A percentile compares a stretch with the other conserved stretches of the same genome.
Evolutionary conservation across 1,140 invertebrate species (phyloP).

Genomic region (Arctopsyche grandis): DNA sequence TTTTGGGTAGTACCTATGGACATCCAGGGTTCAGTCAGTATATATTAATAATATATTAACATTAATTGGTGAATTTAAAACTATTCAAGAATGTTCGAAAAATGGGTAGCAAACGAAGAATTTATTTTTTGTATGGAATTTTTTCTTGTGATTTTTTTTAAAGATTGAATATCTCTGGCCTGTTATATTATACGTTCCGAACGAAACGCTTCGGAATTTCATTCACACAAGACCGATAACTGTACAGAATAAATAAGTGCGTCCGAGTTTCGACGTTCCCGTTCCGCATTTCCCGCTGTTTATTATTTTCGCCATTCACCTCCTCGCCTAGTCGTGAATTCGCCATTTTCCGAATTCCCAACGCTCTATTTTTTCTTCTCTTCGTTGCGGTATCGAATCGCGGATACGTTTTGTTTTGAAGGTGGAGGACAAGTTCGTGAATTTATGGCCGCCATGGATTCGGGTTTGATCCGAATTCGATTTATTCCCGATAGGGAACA

Average conservation of each 20-base stretch:
- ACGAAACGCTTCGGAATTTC: neutral
- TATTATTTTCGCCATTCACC: conserved; percentile 43
- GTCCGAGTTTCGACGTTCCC: conserved; percentile 26
- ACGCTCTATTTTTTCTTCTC: neutral
- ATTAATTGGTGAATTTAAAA: too few relatives aligned
- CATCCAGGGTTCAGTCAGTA: too few relatives aligned
- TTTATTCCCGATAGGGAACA: conserved; percentile 6
- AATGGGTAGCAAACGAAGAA: too few relatives aligned
- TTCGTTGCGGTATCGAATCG: neutral
- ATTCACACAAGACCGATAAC: neutral
- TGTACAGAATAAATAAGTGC: neutral
- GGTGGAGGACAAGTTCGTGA: neutral
- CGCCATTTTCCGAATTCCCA: neutral
- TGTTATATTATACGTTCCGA: neutral
- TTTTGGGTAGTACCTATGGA: too few relatives aligned
- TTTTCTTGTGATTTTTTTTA: neutral
- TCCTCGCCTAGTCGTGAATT: neutral
- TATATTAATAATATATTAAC: too few relatives aligned
- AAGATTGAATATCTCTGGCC: neutral
- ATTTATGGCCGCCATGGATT: neutral
- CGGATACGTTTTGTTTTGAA: conserved; percentile 1
- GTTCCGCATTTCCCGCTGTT: conserved; percentile 51
- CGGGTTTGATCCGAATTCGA: neutral
- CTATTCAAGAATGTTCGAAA: too few relatives aligned
- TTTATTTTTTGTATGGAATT: too few relatives aligned